Conservation (phyloP, 2,113 vertebrate species). For the Paraplagusia blochii region DNA sequence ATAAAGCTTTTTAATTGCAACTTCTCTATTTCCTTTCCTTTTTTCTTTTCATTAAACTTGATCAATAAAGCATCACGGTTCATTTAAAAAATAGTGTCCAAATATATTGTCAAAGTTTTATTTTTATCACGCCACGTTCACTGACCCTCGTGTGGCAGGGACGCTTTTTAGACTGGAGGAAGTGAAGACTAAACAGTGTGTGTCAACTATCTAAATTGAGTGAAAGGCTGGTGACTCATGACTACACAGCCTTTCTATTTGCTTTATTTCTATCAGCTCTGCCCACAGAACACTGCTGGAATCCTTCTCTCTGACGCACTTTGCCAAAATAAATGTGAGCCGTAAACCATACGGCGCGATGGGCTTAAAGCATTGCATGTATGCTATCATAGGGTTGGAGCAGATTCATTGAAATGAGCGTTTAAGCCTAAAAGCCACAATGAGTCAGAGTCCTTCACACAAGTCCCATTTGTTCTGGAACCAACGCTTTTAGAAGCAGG, state of each 20-base stretch:
- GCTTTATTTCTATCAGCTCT: conserved; percentile 7
- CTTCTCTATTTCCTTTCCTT: too few species aligned
- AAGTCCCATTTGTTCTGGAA: conserved; percentile 12
- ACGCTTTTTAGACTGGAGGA: not conserved
- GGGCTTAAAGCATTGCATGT: conserved; percentile 30
- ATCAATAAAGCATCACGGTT: too few species aligned
- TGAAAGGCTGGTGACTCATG: conserved; percentile 16
- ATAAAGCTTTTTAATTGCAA: too few species aligned
- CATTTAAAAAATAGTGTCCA: too few species aligned
- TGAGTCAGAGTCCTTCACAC: conserved; percentile 42
- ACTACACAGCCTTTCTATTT: conserved; percentile 1
- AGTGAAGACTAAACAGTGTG: conserved; percentile 2
- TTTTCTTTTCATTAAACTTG: too few species aligned
- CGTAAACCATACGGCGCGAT: conserved; percentile 6
- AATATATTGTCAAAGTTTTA: too few species aligned
- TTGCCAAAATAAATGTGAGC: conserved; percentile 7
- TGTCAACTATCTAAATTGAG: conserved; percentile 12
- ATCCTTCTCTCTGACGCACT: conserved; percentile 4
- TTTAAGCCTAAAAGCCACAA: conserved; percentile 38
- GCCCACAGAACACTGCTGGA: conserved; percentile 2
- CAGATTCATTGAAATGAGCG: conserved; percentile 25
- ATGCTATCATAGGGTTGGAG: conserved; percentile 20
- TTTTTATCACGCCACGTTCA: not conserved
- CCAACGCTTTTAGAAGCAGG: conserved; percentile 5
- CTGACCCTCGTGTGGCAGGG: not conserved